Base-by-base conservation (phyloP, 2,113 vertebrate genomes). In the Barnardius zonarius region DNA sequence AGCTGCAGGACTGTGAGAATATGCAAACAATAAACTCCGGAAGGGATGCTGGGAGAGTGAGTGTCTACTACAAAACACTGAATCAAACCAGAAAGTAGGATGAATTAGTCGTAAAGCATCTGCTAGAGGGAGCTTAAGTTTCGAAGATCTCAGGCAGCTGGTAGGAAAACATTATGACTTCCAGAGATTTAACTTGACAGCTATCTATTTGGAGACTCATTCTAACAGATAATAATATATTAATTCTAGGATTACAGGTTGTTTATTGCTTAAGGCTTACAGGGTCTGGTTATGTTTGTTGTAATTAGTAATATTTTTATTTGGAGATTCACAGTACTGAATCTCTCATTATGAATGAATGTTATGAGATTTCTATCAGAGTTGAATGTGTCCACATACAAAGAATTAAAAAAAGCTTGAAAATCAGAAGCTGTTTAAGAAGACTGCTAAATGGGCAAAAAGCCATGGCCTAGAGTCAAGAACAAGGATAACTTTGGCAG, bases 361-460 rank as follows among this genome's bases (percentile, higher is more conserved):
- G 61, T 66, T 64, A 82, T 87, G 69, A 83, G 24, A 79, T 85
- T 85, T 86, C 83, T 63, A 80, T 44, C 23, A 64, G 49, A 69
- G 12, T 59, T 59, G 57, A 35, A 59, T 59, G n/a, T 35, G 57
- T 59, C 57, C 22, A 59, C 33, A 72, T 75, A 86, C 33, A 83
- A 80, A 37, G 68, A 31, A 85, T 54, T 52, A 93, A 82, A 94
- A 95, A 66, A 19, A 7, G 13, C 31, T 46, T 85, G 78, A 79
- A 94, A 91, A 76, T 88, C 14, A 46, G 55, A n/a, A 91, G 17
- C 37, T 89, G 39, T 84, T 94, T 75, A 64, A 91, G 43, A 89
- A 92, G 74, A 92, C 92, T 86, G 35, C 33, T 92, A 86, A 39
- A 54, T 72, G 88, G 88, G 77, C 80, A 94, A 81, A 86, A 94